Base-by-base conservation (phyloP, 64 coral and sea anemone genomes). In the Cladopsammia gracilis region DNA sequence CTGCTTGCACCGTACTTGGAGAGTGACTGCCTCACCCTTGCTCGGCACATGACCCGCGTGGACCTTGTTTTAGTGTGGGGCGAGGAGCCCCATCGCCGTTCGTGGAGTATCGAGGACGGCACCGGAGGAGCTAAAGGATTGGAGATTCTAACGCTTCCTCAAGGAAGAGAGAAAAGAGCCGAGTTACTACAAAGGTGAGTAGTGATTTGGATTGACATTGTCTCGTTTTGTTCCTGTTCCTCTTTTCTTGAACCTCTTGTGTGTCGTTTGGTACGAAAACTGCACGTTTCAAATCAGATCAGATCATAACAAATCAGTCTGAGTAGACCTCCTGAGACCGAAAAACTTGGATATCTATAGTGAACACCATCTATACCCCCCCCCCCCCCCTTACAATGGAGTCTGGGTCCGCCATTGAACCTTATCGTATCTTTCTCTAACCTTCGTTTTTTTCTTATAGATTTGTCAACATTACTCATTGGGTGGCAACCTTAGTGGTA, bases 401-500 rank as follows among this genome's bases (percentile, higher is more conserved):
- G 34, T 34, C 34, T 34, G 34, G 34, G 34, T 34, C 34, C 34
- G 34, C 34, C 34, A 34, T 34, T 34, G 34, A 34, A 34, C 34
- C 34, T 34, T 34, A 34, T 34, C 34, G 34, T 34, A 34, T 34
- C 34, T 34, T n/a, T n/a, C n/a, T n/a, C n/a, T 34, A 34, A 1
- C 34, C 2, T 34, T 34, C 2, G 34, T 0, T 0, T 2, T 34
- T 34, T 34, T 34, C 22, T 23, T 9, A 11, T 70, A 98, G 96
- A 71, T 98, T 94, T 61, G 72, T 85, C 45, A 94, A 91, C 23
- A 43, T 98, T 19, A 88, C 89, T 10, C 73, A 88, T 68, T 98
- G 96, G 96, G 92, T 91, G 3, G 92, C 90, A 24, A 83, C 96
- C 3, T 81, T 98, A 10, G 85, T 98, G 47, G 90, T 98, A 60